A percentile compares a stretch with the other conserved stretches of the same genome.
phyloP scores from a whole-genome alignment of 2,797 vertebrate genomes.

The Leptodactylus fallax region DNA sequence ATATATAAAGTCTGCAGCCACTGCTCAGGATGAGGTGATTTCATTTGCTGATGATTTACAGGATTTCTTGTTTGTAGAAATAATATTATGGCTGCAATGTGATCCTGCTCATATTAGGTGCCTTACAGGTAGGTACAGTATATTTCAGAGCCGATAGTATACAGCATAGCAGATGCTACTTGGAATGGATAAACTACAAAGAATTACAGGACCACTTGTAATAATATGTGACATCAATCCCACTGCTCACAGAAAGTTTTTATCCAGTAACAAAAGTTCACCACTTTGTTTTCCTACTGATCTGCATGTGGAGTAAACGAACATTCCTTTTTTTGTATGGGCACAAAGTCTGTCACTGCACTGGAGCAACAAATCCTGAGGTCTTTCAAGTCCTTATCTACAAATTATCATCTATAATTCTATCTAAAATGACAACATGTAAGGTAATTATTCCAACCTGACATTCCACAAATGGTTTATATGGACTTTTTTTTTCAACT shows the following conservation, averaged over 20 bases:
- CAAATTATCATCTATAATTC: conserved; percentile 18
- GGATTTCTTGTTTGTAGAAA: conserved; percentile 19
- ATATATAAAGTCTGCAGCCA: neutral
- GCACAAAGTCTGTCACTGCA: neutral
- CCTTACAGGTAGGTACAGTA: neutral
- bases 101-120: neutral
- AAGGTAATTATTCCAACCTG: conserved; percentile 26
- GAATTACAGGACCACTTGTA: conserved; percentile 3
- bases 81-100: conserved; percentile 38
- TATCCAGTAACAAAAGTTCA: conserved; percentile 16
- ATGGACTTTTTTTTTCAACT: neutral
- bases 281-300: neutral
- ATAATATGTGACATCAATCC: conserved; percentile 8
- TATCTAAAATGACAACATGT: conserved; percentile 18
- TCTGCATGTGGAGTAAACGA: conserved; percentile 24
- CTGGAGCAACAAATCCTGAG: conserved; percentile 17
- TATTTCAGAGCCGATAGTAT: neutral
- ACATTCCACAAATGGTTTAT: neutral
- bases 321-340: conserved; percentile 30
- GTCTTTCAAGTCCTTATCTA: conserved; percentile 42
- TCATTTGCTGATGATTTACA: neutral
- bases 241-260: neutral
- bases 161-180: neutral
- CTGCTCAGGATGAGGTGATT: neutral
- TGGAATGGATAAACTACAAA: conserved; percentile 19